phyloP scores from a whole-genome alignment of 1,140 invertebrate genomes.

The Drosophila nebulosa region DNA sequence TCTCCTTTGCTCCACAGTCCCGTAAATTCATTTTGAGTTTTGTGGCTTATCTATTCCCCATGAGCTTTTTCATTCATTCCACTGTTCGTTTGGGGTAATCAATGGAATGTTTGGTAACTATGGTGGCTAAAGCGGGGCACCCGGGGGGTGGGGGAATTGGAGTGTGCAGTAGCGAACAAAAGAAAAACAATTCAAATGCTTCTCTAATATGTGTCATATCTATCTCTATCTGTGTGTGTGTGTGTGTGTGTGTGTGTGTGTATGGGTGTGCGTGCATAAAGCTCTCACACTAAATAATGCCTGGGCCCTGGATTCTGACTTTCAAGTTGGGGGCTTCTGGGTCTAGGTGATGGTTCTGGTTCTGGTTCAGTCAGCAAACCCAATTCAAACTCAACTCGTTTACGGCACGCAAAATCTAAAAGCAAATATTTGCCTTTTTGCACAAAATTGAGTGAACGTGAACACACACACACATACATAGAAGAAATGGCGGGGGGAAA shows the following conservation, averaged over 20 bases:
- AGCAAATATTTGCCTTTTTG: constrained; percentile 33
- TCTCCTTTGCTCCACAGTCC: not conserved
- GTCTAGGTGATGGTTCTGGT: not conserved
- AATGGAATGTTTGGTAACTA: constrained; percentile 45
- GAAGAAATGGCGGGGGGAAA: constrained; percentile 3
- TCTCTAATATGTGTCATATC: constrained; percentile 23
- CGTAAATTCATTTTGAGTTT: not conserved
- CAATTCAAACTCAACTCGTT: constrained; percentile 34
- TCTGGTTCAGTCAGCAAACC: constrained; percentile 38
- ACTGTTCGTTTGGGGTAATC: constrained; percentile 50
- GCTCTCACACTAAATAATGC: constrained; percentile 33
- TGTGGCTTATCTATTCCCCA: not conserved
- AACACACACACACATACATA: not conserved
- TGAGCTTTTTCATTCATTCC: constrained; percentile 4
- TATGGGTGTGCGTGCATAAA: constrained; percentile 22
- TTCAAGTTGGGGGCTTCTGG: not conserved
- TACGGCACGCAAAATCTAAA: constrained; percentile 43
- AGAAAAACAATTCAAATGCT: constrained; percentile 63
- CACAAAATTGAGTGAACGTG: not conserved
- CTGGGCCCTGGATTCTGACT: constrained; percentile 12
- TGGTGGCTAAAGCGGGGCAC: constrained; percentile 27
- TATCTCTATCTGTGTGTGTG: constrained; percentile 3
- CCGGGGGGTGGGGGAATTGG: not conserved
- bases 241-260: constrained; percentile 4
- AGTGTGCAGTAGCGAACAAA: constrained; percentile 44